These are phyloP conservation scores for Aurelia coerulea DNA, from an alignment of 30 jellyfish, hydroid and myxozoan species.

Conservation along the genomic window DNA sequence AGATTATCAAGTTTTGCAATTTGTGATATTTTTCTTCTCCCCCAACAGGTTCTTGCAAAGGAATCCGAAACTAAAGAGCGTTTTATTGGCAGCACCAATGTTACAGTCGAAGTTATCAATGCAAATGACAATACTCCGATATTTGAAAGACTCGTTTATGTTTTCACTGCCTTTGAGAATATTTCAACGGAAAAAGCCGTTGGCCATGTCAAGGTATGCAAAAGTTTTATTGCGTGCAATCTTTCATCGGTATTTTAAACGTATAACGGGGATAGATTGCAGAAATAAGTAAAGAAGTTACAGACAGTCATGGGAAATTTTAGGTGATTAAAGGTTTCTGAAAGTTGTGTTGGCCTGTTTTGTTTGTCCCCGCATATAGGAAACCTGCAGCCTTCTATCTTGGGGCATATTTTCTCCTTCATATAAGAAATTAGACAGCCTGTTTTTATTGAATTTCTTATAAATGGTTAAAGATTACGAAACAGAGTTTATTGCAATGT, in stretches of 20 bases:
- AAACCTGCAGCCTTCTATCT: too few species aligned
- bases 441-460: too few species aligned
- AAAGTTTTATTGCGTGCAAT: background rate
- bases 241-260: background rate
- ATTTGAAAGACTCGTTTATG: constrained; percentile 27
- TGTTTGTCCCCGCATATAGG: too few species aligned
- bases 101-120: constrained; percentile 38
- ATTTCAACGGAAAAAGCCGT: constrained; percentile 34
- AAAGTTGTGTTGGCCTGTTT: too few species aligned
- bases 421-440: too few species aligned
- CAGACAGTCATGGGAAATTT: too few species aligned
- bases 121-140: constrained; percentile 48
- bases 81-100: constrained; percentile 26
- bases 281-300: background rate
- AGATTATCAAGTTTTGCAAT: too few species aligned
- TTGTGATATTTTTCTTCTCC: background rate
- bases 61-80: constrained; percentile 31
- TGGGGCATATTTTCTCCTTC: too few species aligned
- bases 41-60: constrained; percentile 19
- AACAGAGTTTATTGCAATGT: too few species aligned
- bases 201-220: constrained; percentile 67
- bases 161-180: constrained; percentile 51
- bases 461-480: too few species aligned
- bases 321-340: too few species aligned
- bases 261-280: background rate